These are phyloP conservation scores for Phoxinus phoxinus DNA, from an alignment of 2,113 vertebrate genomes.

Conservation along the genomic window DNA sequence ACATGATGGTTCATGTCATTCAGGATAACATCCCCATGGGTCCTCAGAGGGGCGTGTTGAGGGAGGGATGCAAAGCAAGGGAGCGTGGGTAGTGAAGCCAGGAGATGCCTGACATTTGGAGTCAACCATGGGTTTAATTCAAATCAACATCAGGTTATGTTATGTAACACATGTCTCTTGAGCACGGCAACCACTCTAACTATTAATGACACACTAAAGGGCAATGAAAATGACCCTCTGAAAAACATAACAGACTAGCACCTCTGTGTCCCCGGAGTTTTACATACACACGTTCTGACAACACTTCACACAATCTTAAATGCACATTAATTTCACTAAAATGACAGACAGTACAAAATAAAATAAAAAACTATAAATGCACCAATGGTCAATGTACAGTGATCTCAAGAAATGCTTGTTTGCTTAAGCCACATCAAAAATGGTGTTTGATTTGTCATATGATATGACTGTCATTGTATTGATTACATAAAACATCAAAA, in stretches of 20 bases:
- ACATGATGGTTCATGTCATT: conserved; percentile 56
- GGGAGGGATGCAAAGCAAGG: conserved; percentile 24
- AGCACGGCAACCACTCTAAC: neutral
- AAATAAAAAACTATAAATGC: neutral
- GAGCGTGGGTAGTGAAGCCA: neutral
- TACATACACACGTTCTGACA: neutral
- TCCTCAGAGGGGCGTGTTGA: conserved; percentile 46
- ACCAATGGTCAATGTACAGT: neutral
- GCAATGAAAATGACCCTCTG: neutral
- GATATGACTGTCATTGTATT: neutral
- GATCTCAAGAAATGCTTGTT: neutral
- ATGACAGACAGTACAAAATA: neutral
- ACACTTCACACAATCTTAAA: neutral
- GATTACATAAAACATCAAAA: neutral
- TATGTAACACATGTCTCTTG: neutral
- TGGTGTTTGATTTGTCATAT: neutral
- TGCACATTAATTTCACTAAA: neutral
- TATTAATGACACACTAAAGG: conserved; percentile 24
- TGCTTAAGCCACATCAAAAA: neutral
- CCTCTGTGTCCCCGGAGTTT: neutral
- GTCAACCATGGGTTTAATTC: neutral
- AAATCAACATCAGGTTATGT: conserved; percentile 2
- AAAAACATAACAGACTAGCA: neutral
- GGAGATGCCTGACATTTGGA: conserved; percentile 15
- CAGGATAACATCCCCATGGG: conserved; percentile 22